These are phyloP conservation scores for Grus americana DNA, from an alignment of 2,113 vertebrate genomes.

Conservation along the genomic window DNA sequence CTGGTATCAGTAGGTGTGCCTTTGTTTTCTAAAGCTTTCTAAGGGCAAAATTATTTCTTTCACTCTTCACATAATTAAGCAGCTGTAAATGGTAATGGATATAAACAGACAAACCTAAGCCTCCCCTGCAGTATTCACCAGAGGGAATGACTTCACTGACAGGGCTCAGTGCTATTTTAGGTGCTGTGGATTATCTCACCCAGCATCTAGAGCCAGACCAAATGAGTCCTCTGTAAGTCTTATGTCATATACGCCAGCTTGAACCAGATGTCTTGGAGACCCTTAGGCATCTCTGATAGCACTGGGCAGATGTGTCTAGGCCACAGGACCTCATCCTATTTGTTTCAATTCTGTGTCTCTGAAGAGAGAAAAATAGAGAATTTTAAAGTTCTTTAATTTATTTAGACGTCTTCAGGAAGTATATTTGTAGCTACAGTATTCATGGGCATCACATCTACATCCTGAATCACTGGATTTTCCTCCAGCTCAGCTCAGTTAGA, in stretches of 20 bases:
- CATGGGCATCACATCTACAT: not conserved
- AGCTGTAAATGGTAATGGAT: not conserved
- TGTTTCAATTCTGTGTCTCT: not conserved
- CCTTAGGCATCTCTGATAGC: not conserved
- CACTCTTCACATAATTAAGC: not conserved
- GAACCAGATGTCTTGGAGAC: not conserved
- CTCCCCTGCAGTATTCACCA: not conserved
- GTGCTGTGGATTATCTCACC: not conserved
- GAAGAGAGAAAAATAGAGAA: not conserved
- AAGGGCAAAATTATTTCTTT: not conserved
- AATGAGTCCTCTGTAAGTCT: not conserved
- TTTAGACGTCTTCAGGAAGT: not conserved
- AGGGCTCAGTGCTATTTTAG: not conserved
- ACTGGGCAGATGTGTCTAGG: not conserved
- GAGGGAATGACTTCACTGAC: not conserved
- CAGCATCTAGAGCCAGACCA: not conserved
- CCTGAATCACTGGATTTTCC: not conserved
- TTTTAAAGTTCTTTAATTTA: not conserved
- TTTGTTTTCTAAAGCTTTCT: not conserved
- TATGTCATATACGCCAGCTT: not conserved
- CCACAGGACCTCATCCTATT: not conserved
- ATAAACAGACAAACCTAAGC: not conserved
- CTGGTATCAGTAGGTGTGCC: not conserved
- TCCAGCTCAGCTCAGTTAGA: not conserved
- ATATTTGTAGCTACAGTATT: not conserved